A percentile compares a stretch with the other conserved stretches of the same genome.
Evolutionary conservation across 2,888 invertebrate genomes (phyloP).

Genomic region (Polietes domitor): DNA sequence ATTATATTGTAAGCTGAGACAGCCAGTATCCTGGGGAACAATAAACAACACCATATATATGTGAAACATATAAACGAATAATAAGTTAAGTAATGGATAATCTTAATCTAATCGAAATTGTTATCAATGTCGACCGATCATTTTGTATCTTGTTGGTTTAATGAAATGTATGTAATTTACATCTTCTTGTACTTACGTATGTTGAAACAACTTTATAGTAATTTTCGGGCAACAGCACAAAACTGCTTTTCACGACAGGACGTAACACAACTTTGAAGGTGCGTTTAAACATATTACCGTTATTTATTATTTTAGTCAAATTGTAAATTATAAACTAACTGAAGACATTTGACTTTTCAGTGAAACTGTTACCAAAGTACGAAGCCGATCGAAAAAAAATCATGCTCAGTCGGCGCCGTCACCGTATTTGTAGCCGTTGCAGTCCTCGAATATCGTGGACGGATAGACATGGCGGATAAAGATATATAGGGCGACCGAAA

Average conservation of each 20-base stretch:
- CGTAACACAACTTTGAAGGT: conserved; percentile 80
- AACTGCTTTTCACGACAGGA: conserved; percentile 78
- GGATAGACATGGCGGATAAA: no score
- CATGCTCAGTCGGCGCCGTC: no score
- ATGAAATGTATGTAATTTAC: no score
- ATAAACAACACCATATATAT: background rate
- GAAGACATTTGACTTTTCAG: no score
- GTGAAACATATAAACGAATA: background rate
- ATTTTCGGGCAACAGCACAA: conserved; percentile 78
- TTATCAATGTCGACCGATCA: background rate
- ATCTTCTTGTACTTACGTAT: conserved; percentile 80
- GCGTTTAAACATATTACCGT: conserved; percentile 79
- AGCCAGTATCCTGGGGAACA: conserved; percentile 78
- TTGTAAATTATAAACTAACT: no score
- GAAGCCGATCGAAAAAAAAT: no score
- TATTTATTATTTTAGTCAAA: no score
- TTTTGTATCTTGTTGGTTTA: no score
- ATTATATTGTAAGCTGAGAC: conserved; percentile 77
- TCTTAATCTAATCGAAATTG: conserved; percentile 29
- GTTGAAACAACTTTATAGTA: conserved; percentile 79
- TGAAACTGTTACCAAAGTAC: no score
- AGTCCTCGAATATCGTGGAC: no score
- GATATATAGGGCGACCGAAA: no score
- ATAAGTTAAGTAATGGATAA: conserved; percentile 6
- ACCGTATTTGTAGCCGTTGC: no score